Base-by-base conservation (phyloP, 2,797 vertebrate species). In the Diceros bicornis region DNA sequence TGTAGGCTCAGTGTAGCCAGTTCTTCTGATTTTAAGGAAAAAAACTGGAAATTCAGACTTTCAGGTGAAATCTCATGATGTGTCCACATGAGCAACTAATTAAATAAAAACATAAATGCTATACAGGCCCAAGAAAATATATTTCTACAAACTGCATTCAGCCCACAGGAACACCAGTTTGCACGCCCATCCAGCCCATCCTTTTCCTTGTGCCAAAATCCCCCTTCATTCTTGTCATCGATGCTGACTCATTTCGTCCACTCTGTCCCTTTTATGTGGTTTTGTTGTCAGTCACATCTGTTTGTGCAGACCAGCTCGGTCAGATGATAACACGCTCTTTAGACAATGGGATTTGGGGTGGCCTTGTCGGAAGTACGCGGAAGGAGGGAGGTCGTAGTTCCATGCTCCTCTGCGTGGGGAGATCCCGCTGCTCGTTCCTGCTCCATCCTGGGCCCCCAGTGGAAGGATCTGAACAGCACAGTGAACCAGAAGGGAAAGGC, bases 51-150 rank as follows among this genome's bases (percentile, higher is more conserved):
- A 79, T 81, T 47, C 34, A 79, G 79, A 74, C 12, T 78, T 96
- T 82, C 29, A 21, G 66, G 32, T 71, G 32, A 34, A 83, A 84
- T 87, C 44, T 72, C 57, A 14, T 62, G n/a, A 44, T 61, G 13
- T 44, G 7, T 62, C 47, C 78, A 57, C 1, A 7, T 47, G 55
- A 95, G 14, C 72, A 61, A 29, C 50, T 59, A 82, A 84, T 89
- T 91, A 47, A 78, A 47, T 87, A 66, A 87, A 85, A 81, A 66
- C 41, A 1, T 78, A 86, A 69, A n/a, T 96, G 75, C 20, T 12
- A 6, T 32, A 9, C 16, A 61, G 69, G 29, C 86, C 91, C 77
- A 55, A 88, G 95, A 75, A 94, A 86, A 75, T 77, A 6, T 3
- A 16, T 78, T 61, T 90, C 68, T 79, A 20, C 23, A 55, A 34